These are phyloP conservation scores for Oreochromis niloticus DNA, from an alignment of 2,113 vertebrate species.

Conservation along the genomic window DNA sequence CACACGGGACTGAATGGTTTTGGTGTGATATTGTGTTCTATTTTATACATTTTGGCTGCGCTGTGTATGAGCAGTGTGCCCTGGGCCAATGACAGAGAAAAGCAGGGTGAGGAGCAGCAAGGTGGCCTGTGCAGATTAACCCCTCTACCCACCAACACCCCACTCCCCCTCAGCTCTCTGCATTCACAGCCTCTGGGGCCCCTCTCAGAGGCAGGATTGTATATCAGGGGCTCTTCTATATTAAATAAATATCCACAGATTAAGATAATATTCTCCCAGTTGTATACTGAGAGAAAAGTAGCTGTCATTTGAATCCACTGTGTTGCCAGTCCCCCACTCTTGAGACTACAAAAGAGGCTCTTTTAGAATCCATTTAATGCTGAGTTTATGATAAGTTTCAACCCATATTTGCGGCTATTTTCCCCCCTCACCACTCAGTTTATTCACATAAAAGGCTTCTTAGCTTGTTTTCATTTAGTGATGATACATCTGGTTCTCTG, in stretches of 20 bases:
- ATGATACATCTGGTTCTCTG: conserved; percentile 19
- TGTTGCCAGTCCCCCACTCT: conserved; percentile 26
- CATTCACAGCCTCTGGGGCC: conserved; percentile 56
- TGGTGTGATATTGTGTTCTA: conserved; percentile 65
- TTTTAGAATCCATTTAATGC: conserved; percentile 30
- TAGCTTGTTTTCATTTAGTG: not conserved
- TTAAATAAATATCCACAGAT: conserved; percentile 73
- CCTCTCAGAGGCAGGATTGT: conserved; percentile 68
- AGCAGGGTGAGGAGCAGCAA: conserved; percentile 72
- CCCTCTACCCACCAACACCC: conserved; percentile 55
- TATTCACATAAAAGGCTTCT: not conserved
- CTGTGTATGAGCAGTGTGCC: conserved; percentile 60
- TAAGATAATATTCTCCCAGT: conserved; percentile 71
- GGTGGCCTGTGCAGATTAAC: conserved; percentile 80
- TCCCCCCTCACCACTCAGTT: not conserved
- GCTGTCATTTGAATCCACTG: conserved; percentile 56
- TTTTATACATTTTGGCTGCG: conserved; percentile 65
- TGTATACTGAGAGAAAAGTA: conserved; percentile 46
- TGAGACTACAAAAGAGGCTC: conserved; percentile 27
- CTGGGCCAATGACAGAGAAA: conserved; percentile 72
- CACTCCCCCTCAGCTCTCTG: conserved; percentile 47
- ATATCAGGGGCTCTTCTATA: conserved; percentile 67
- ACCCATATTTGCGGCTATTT: not conserved
- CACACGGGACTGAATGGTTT: conserved; percentile 68
- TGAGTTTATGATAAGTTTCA: not conserved